Evolutionary conservation across 2,113 vertebrate species (phyloP), one percentile per base, ranked within the genome.

Genomic region (Pelodiscus sinensis): DNA sequence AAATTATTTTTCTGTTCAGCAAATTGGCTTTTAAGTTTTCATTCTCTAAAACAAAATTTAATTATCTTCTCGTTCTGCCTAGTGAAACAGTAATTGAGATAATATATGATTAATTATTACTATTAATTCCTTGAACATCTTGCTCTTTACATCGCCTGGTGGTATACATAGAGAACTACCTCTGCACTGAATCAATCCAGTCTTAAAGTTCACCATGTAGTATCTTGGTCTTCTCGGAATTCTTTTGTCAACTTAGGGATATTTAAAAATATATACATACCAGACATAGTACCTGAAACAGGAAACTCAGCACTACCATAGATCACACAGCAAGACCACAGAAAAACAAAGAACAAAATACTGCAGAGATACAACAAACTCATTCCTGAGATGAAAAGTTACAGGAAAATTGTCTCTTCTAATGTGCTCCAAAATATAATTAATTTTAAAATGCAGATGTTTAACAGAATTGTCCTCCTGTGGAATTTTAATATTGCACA

Each of bases 381-480:
- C 71, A 89, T 50, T 12, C 16, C 92, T 65, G 79, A 85, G 84
- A 86, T 4, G 54, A 91, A 57, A 84, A 92, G 94, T 94, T 88
- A 86, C 29, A 88, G 31, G 60, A 71, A 90, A 94, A 80, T 54
- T 60, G 52, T 38, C 44, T 92, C 22, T 89, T 55, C 80, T 38
- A 89, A 86, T 79, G 90, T 93, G 15, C 16, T 22, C 65, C 0
- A 65, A 90, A 92, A 81, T 51, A 82, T 55, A 35, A 86, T 44
- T 86, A 58, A 79, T 85, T 89, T 87, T 15, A 84, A 94, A 90
- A 86, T 18, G 58, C 65, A 84, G 62, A 92, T 44, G 24, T 92
- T 88, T 65, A 87, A 90, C 14, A 82, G 91, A 92, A 84, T 13
- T 90, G 44, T 85, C 79, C 50, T 94, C 75, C 83, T 79, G 84